phyloP scores from a whole-genome alignment of 2,113 vertebrate species.

The Neopipo cinnamomea region DNA sequence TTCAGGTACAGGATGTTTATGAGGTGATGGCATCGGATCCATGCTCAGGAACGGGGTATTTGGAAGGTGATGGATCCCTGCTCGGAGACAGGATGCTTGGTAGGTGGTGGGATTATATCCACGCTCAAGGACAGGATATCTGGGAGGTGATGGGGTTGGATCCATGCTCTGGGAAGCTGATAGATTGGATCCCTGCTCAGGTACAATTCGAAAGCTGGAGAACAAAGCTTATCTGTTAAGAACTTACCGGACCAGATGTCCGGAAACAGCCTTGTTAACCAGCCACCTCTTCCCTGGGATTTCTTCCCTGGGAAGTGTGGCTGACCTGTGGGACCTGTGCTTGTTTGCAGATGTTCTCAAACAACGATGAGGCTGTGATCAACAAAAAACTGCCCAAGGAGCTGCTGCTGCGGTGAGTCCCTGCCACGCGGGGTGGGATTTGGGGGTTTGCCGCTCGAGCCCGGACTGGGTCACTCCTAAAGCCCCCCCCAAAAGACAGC shows the following conservation, averaged over 20 bases:
- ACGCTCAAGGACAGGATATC: not conserved
- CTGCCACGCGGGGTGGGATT: not conserved
- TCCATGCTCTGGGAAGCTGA: not conserved
- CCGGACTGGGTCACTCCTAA: not conserved
- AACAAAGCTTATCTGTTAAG: not conserved
- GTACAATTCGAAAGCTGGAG: not conserved
- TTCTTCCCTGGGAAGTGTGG: not conserved
- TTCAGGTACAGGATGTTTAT: not conserved
- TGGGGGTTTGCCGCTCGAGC: not conserved
- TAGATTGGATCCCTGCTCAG: not conserved
- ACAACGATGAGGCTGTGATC: conserved; percentile 95
- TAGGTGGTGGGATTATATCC: not conserved
- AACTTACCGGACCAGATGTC: not conserved
- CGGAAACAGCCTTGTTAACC: rapidly evolving
- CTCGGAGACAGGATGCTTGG: not conserved
- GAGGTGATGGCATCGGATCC: not conserved
- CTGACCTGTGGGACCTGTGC: not conserved
- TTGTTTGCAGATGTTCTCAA: conserved; percentile 94
- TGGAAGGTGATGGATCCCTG: not conserved
- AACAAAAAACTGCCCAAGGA: conserved; percentile 99
- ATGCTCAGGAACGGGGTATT: not conserved
- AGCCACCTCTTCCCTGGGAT: not conserved
- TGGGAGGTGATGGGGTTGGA: not conserved
- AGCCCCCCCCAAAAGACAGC: not conserved
- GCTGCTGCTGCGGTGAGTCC: conserved; percentile 85